Base-by-base conservation (phyloP, 2,888 invertebrate genomes). In the Spialia ferax region DNA sequence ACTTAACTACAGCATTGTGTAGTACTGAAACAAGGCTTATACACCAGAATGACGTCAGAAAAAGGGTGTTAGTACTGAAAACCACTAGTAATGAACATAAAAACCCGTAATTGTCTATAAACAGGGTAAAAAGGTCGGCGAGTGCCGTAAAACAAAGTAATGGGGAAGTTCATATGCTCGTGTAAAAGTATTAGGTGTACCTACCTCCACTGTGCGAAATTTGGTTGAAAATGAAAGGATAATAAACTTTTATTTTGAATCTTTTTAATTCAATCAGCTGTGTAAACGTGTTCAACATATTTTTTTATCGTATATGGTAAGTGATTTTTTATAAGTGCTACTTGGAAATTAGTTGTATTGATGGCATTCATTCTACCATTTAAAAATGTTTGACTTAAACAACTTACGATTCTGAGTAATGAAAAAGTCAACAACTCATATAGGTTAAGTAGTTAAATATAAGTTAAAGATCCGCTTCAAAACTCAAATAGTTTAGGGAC, bases 71-170 rank as follows among this genome's bases (percentile, higher is more conserved):
- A 48, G 50, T 52, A 52, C 23, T 23, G 10, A 45, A 45, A 45
- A 20, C 45, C 45, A 18, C 45, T 52, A 26, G 15, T 63, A 63
- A 63, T 54, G 38, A 54, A 63, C 54, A 22, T 60, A 60, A 60
- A 63, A 52, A n/a, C 15, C 26, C 23, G 23, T 38, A 63, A 63
- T 63, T 63, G 62, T 10, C 62, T 11, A 63, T 63, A 63, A 63
- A 63, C 52, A 26, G 52, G 29, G 45, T 23, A 35, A 23, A 54
- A 63, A 54, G 62, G 62, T 63, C 38, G 62, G 38, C 5, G 54
- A 26, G 10, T 22, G 1, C 15, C 52, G 50, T 63, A 63, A 54
- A 63, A 63, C 52, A 63, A 63, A 15, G 35, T 62, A 62, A 50
- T 22, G 35, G 22, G 18, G 18, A 35, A 50, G 38, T 54, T 15